Conservation (phyloP, 2,888 invertebrate genomes). For the Eilema sororculum region DNA sequence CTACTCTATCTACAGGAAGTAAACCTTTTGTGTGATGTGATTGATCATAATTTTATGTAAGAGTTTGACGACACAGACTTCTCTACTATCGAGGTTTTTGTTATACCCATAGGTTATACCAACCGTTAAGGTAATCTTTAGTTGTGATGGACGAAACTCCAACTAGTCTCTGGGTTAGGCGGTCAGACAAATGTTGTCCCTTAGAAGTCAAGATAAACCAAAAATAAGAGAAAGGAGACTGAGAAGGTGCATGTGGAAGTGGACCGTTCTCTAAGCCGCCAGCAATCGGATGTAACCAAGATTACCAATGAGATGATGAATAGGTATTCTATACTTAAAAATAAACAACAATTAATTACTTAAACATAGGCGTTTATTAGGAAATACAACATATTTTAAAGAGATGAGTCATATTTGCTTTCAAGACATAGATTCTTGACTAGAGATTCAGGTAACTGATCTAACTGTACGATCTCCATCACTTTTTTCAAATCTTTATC, state of each 20-base stretch:
- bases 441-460: constrained; percentile 66
- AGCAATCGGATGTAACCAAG: background rate
- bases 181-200: background rate
- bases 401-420: constrained; percentile 6
- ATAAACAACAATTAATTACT: background rate
- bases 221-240: background rate
- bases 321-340: background rate
- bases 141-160: background rate
- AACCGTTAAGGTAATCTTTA: background rate
- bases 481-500: constrained; percentile 64
- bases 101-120: too few relatives aligned
- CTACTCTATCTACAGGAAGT: too few relatives aligned
- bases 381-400: background rate
- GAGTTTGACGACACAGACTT: too few relatives aligned
- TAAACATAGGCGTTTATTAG: background rate
- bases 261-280: too few relatives aligned
- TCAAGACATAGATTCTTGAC: constrained; percentile 68
- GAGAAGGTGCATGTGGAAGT: too few relatives aligned
- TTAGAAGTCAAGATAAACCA: background rate
- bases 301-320: background rate
- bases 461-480: constrained; percentile 62
- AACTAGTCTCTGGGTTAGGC: background rate
- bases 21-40: too few relatives aligned
- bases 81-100: too few relatives aligned
- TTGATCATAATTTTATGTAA: too few relatives aligned